Evolutionary conservation across 2,888 invertebrate genomes (phyloP), one percentile per base, ranked within the genome.

Genomic region (Melanostoma mellinum): DNA sequence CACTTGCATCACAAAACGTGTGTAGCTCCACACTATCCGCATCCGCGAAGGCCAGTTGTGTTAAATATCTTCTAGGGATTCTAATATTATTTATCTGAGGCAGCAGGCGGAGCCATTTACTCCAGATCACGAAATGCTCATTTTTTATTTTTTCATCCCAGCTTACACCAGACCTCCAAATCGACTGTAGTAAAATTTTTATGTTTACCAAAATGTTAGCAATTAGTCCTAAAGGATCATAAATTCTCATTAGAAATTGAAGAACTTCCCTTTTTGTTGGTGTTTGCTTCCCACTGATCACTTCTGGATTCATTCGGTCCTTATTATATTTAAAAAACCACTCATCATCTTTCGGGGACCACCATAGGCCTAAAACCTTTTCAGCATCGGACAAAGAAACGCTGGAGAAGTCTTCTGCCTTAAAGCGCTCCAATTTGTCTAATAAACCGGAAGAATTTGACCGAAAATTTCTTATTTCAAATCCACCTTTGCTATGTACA

Each of bases 241-340:
- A 89, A 4, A 88, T 48, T 2, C 87, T 88, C 88, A 86, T 88
- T 8, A 86, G 82, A 0, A 85, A 46, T 3, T 85, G 53, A 5
- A 87, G 56, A 32, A 79, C 65, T 56, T 86, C 72, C 38, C 86
- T 61, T 40, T 86, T 87, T 32, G 86, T 88, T 1, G 86, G 86
- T 48, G 48, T 74, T 33, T 60, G 46, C 9, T 50, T 40, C 3
- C 81, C 79, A 2, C 5, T 68, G 30, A 72, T 30, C 2, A 85
- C 52, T 2, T 78, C 65, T 1, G 5, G 20, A 8, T 60, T 42
- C 36, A 81, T 38, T n/a, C 33, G 72, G 35, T 20, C 33, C 38
- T 33, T 36, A 8, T 73, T 79, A 2, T 78, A 30, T 48, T 80
- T 55, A 32, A 86, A 86, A 6, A 38, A 60, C n/a, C 86, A 78